phyloP scores from a whole-genome alignment of 2,113 vertebrate genomes.

The Chamaetylas fuelleborni region DNA sequence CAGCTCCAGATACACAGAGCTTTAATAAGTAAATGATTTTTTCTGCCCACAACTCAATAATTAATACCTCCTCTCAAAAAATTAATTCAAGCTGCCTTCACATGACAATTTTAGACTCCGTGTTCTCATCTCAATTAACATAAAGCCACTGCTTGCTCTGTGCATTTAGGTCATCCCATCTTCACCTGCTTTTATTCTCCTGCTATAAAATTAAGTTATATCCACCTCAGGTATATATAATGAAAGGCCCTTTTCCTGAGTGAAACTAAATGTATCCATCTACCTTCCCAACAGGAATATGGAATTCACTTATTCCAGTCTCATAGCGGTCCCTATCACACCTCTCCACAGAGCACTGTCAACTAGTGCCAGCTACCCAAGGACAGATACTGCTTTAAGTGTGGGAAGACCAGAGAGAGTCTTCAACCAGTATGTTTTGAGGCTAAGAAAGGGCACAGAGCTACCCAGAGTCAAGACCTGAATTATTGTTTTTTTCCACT shows the following conservation, averaged over 20 bases:
- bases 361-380: not conserved
- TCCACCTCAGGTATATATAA: not conserved
- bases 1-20: not conserved
- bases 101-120: not conserved
- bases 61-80: constrained; percentile 9
- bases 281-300: not conserved
- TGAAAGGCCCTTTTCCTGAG: not conserved
- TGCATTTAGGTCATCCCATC: not conserved
- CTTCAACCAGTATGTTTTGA: not conserved
- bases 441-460: not conserved
- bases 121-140: not conserved
- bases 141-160: not conserved
- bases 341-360: not conserved
- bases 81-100: not conserved
- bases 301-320: not conserved
- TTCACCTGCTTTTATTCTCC: not conserved
- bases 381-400: not conserved
- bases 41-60: constrained; percentile 7
- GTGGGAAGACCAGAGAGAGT: not conserved
- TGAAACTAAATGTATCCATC: not conserved
- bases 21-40: constrained; percentile 7
- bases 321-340: not conserved
- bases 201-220: not conserved
- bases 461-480: not conserved
- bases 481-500: not conserved